These are phyloP conservation scores for Scartelaos histophorus DNA, from an alignment of 2,113 vertebrate genomes.

Conservation along the genomic window DNA sequence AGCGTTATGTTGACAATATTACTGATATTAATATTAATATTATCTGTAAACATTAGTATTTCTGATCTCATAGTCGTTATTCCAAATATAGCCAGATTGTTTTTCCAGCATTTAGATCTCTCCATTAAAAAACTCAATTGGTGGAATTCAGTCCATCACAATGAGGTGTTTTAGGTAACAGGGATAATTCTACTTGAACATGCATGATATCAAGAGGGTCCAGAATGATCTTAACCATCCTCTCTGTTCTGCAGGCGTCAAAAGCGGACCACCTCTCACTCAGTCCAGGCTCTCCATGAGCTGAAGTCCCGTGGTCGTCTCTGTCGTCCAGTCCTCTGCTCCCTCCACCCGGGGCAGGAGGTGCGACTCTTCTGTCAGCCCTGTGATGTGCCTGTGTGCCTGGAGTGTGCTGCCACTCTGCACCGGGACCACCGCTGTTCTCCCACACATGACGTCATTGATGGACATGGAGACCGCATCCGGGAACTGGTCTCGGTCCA, in stretches of 20 bases:
- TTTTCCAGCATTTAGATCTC: too few species aligned
- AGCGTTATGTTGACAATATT: too few species aligned
- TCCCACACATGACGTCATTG: slow-evolving; percentile 70
- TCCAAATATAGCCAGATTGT: too few species aligned
- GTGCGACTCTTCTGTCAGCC: slow-evolving; percentile 87
- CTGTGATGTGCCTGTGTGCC: slow-evolving; percentile 85
- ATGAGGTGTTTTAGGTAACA: too few species aligned
- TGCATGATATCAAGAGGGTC: neutral
- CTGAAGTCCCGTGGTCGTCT: slow-evolving; percentile 73
- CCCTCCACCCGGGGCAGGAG: slow-evolving; percentile 83
- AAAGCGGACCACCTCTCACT: slow-evolving; percentile 84
- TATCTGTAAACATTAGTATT: too few species aligned
- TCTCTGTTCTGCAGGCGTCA: slow-evolving; percentile 79
- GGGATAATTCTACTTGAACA: neutral
- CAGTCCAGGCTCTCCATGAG: slow-evolving; percentile 75
- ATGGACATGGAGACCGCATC: slow-evolving; percentile 80
- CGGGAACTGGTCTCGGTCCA: slow-evolving; percentile 73
- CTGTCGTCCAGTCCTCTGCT: slow-evolving; percentile 79
- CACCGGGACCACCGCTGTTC: slow-evolving; percentile 84
- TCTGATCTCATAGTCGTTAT: too few species aligned
- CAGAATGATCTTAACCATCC: neutral
- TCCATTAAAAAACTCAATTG: too few species aligned
- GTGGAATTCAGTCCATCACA: too few species aligned
- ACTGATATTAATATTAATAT: too few species aligned
- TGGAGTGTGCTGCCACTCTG: slow-evolving; percentile 77